Base-by-base conservation (phyloP, 2,113 vertebrate species). In the Siniperca chuatsi region DNA sequence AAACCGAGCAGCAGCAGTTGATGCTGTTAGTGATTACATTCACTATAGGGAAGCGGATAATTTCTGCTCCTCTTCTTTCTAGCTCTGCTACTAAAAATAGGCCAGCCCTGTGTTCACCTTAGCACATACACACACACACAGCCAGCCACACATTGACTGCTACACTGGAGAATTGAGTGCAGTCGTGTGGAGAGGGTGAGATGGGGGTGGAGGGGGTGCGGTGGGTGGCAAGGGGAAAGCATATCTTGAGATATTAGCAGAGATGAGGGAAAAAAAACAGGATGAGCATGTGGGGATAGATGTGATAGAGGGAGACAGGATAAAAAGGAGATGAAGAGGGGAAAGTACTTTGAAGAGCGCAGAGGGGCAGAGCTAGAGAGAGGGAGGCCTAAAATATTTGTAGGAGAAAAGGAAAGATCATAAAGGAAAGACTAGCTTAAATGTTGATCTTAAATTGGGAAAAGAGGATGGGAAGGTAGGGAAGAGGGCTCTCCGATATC, bases 1-100 rank as follows among this genome's bases (percentile, higher is more conserved):
- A 82, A 78, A 89, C 44, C 1, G 6, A 67, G 74, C 62, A 61
- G 66, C 70, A 66, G 66, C 77, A 44, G 48, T 57, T 60, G 87
- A 91, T 86, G 85, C 81, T 3, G 21, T 82, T 83, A 35, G 75
- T 80, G 88, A 94, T 89, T 90, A 80, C 74, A 54, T 81, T 91
- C 79, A 73, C 90, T 87, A 69, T 73, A 80, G 83, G 86, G 81
- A 87, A 90, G 91, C 35, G 16, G 83, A 89, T 90, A 70, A 89
- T 88, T 90, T 80, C 82, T 85, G 82, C 78, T 90, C 66, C 80
- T 87, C 88, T 82, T n/a, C 78, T 89, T 78, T 88, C 66, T 6
- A 55, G 78, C 87, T 83, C 54, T 42, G 64, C 71, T 37, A 75
- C 89, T 93, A 93, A 84, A 94, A 92, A 93, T 95, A 95, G 85